phyloP scores from a whole-genome alignment of 2,797 vertebrate species.

The Phalloptychus januarius region DNA sequence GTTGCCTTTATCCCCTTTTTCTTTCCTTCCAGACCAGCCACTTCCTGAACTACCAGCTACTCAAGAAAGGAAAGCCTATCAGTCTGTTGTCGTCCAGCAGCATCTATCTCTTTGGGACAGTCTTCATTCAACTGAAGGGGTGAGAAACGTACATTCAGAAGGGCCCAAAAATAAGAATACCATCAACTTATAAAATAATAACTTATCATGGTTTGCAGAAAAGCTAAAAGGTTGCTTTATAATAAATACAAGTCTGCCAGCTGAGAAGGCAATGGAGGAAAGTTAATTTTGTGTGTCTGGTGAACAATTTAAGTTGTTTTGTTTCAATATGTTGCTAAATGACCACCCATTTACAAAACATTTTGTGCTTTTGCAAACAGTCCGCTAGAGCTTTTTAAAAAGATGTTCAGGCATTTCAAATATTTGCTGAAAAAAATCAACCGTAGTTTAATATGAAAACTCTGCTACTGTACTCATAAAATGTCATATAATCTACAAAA shows the following conservation, averaged over 20 bases:
- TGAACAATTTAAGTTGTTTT: neutral
- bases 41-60: conserved; percentile 65
- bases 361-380: neutral
- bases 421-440: neutral
- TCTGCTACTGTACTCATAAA: neutral
- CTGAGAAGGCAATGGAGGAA: neutral
- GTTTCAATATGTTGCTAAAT: neutral
- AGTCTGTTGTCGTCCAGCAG: conserved; percentile 62
- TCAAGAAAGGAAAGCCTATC: conserved; percentile 57
- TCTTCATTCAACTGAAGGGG: conserved; percentile 72
- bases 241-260: neutral
- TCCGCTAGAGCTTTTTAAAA: neutral
- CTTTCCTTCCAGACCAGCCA: conserved; percentile 60
- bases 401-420: neutral
- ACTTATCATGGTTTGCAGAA: neutral
- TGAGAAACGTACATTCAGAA: conserved; percentile 33
- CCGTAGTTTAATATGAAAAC: neutral
- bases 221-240: neutral
- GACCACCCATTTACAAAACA: neutral
- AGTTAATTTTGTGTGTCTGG: neutral
- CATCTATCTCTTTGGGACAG: conserved; percentile 79
- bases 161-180: neutral
- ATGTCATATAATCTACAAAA: neutral
- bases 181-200: neutral
- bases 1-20: neutral